Evolutionary conservation across 2,113 vertebrate genomes (phyloP), one percentile per base, ranked within the genome.

Genomic region (Epinephelus cyanopodus): DNA sequence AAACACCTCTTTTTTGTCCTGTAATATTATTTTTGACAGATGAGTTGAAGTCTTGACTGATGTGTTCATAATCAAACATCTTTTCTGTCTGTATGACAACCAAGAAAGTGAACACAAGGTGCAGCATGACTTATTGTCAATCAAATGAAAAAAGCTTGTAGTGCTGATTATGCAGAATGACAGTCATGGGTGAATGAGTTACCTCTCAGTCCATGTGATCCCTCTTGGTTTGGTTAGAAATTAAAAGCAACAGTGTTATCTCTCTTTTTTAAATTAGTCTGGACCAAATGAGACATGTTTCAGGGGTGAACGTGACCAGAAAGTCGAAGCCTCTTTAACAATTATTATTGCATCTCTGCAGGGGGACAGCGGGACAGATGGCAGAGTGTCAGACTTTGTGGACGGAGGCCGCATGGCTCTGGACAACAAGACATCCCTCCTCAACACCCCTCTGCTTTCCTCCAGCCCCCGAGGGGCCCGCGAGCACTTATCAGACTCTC

Each of bases 401-500:
- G 97, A 98, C 5, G 93, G 96, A 0, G 96, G 96, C 27, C 97
- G 97, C 69, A 96, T 96, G 73, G 96, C 95, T 73, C 95, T 99
- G 29, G 98, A 99, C 87, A 99, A 98, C 93, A 99, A 99, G 94
- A 96, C 97, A 0, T 97, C 98, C 0, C 90, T 99, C 60, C 96
- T 99, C 61, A 98, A 99, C 87, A 97, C 97, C 0, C 96, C 97
- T 19, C 90, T 96, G 73, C 95, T 96, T 33, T 97, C 97, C 86
- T 96, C 97, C 23, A 97, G 97, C 0, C 97, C 97, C 19, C 94
- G 97, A 2, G 94, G 96, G 0, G 87, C 95, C 57, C 96, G 96
- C 3, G 98, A 99, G 33, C 97, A 97, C 85, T 98, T 97, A 37
- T 95, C 96, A 0, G 97, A 99, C 80, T 95, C 95, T 21, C 89